Evolutionary conservation across 35 echinoderm and acorn worm genomes (phyloP).

Genomic region (Anneissia japonica): DNA sequence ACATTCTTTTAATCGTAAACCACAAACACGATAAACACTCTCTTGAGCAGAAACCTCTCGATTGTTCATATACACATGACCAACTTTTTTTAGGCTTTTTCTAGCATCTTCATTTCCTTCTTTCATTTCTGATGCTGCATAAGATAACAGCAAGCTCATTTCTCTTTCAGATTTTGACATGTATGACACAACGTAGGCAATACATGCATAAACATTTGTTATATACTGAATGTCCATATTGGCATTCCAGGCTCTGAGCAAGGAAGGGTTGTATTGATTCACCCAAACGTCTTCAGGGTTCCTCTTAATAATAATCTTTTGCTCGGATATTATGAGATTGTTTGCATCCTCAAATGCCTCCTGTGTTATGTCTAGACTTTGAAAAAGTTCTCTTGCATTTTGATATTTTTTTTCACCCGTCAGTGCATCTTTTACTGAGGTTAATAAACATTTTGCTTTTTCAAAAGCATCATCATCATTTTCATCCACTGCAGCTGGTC

Average conservation of each 20-base stretch:
- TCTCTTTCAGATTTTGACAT: no score
- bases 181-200: background rate
- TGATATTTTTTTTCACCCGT: background rate
- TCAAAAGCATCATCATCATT: background rate
- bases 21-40: no score
- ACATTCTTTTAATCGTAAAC: no score
- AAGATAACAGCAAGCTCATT: no score
- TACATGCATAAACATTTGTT: conserved; percentile 47
- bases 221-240: conserved; percentile 72
- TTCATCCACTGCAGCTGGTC: background rate
- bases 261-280: conserved; percentile 18
- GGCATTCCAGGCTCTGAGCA: conserved; percentile 41
- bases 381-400: background rate
- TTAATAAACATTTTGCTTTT: conserved; percentile 18
- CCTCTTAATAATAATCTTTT: conserved; percentile 29
- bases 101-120: no score
- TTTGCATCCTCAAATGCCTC: conserved; percentile 35
- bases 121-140: no score
- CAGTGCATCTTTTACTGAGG: background rate
- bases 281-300: conserved; percentile 11
- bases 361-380: conserved; percentile 35
- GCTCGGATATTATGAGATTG: conserved; percentile 7
- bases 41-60: no score
- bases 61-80: no score
- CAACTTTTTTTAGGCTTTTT: no score